Evolutionary conservation across 2,888 invertebrate species (phyloP).

Genomic region (Bruchidius siliquastri): DNA sequence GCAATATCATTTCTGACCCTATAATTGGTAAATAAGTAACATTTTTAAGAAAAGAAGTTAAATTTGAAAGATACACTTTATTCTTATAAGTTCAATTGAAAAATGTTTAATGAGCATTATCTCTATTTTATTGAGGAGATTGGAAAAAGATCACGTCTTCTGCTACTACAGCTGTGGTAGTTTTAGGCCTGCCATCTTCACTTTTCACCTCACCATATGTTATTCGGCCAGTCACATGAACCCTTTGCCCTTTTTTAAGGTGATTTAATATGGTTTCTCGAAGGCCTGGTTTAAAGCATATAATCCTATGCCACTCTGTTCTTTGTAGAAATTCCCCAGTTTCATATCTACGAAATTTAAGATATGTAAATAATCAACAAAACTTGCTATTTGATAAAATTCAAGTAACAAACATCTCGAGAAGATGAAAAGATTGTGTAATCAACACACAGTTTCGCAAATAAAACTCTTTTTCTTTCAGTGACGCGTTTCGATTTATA

Average conservation of each 20-base stretch:
- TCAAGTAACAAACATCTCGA: no score
- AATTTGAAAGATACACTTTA: background rate
- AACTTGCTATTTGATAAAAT: no score
- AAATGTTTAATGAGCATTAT: background rate
- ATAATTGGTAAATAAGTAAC: no score
- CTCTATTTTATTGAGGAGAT: conserved; percentile 5
- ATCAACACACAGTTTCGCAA: no score
- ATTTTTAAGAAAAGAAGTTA: no score
- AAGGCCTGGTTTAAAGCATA: conserved; percentile 79
- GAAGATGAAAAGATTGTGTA: no score
- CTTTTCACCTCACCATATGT: conserved; percentile 81
- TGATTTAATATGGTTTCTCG: conserved; percentile 74
- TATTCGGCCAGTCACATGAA: conserved; percentile 76
- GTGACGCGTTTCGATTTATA: no score
- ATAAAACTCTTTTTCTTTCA: no score
- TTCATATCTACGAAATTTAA: conserved; percentile 51
- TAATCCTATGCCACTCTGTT: conserved; percentile 66
- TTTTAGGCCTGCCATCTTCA: conserved; percentile 65
- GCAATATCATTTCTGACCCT: no score
- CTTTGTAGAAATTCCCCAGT: conserved; percentile 76
- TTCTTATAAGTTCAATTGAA: background rate
- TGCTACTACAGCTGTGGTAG: conserved; percentile 77
- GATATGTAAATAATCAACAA: background rate
- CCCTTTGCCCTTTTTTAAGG: conserved; percentile 80
- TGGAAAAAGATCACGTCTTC: conserved; percentile 84